Evolutionary conservation across 2,113 vertebrate species (phyloP).

Genomic region (Chamaea fasciata): DNA sequence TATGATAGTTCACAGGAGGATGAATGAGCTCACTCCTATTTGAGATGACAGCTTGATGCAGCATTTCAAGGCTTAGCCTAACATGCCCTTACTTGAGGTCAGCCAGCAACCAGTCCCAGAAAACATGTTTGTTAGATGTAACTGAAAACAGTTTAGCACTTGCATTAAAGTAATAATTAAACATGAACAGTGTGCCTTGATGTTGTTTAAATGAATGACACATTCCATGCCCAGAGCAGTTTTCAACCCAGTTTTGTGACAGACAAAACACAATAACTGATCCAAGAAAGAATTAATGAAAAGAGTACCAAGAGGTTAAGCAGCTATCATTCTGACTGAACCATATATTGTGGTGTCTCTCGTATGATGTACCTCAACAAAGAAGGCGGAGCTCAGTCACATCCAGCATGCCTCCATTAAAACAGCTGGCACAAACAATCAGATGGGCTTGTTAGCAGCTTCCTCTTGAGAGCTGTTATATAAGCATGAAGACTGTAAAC

Average conservation of each 20-base stretch:
- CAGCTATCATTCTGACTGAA: constrained; percentile 3
- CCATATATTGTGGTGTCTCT: not conserved
- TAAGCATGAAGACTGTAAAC: not conserved
- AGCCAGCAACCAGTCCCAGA: constrained; percentile 38
- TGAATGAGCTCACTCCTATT: constrained; percentile 49
- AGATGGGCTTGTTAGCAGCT: not conserved
- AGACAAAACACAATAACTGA: constrained; percentile 55
- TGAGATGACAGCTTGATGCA: constrained; percentile 63
- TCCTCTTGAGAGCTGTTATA: constrained; percentile 17
- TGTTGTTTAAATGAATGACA: constrained; percentile 60
- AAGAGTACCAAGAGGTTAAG: constrained; percentile 37
- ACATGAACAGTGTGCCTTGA: constrained; percentile 48
- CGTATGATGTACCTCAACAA: not conserved
- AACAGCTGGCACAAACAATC: constrained; percentile 26
- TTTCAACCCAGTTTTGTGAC: constrained; percentile 43
- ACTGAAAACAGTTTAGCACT: constrained; percentile 62
- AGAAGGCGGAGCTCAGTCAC: not conserved
- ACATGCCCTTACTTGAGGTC: constrained; percentile 53
- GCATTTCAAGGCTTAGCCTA: constrained; percentile 66
- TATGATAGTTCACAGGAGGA: constrained; percentile 30
- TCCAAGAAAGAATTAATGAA: constrained; percentile 48
- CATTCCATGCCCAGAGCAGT: constrained; percentile 50
- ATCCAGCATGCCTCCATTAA: not conserved
- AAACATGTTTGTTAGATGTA: constrained; percentile 53
- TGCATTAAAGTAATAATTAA: constrained; percentile 56